Percentiles rank a stretch among this genome's conserved stretches.
phyloP scores from a whole-genome alignment of 2,797 vertebrate species.

The Galagoides demidoff region DNA sequence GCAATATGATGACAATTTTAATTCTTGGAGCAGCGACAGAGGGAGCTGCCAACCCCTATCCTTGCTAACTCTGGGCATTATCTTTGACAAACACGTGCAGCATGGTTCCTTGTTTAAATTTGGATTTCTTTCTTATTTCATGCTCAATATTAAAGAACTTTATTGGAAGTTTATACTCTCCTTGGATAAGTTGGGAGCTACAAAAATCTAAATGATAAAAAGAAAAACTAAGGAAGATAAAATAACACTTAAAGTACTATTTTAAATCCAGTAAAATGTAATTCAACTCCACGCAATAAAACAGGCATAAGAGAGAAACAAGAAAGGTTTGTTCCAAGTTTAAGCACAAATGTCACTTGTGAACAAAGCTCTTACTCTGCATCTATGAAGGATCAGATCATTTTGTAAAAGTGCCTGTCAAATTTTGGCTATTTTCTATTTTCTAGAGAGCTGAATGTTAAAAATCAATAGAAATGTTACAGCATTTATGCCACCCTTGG shows the following conservation, averaged over 20 bases:
- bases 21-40: background rate
- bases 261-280: slow-evolving; percentile 53
- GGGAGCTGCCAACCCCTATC: background rate
- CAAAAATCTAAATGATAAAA: slow-evolving; percentile 64
- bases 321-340: slow-evolving; percentile 58
- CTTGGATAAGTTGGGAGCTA: background rate
- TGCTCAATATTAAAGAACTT: slow-evolving; percentile 30
- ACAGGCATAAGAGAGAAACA: slow-evolving; percentile 37
- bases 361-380: slow-evolving; percentile 47
- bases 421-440: slow-evolving; percentile 77
- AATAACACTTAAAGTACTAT: slow-evolving; percentile 35
- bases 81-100: background rate
- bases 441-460: slow-evolving; percentile 73
- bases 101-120: background rate
- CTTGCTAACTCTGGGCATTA: background rate
- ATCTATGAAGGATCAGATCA: slow-evolving; percentile 52
- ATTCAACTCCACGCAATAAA: slow-evolving; percentile 23
- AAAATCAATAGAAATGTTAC: slow-evolving; percentile 78
- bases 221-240: slow-evolving; percentile 39
- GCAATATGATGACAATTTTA: slow-evolving; percentile 24
- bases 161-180: background rate
- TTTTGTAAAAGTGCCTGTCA: slow-evolving; percentile 78
- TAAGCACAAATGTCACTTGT: slow-evolving; percentile 47
- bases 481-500: slow-evolving; percentile 45
- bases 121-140: slow-evolving; percentile 25